Base-by-base conservation (phyloP, 2,797 vertebrate species). In the Garrulus glandarius region DNA sequence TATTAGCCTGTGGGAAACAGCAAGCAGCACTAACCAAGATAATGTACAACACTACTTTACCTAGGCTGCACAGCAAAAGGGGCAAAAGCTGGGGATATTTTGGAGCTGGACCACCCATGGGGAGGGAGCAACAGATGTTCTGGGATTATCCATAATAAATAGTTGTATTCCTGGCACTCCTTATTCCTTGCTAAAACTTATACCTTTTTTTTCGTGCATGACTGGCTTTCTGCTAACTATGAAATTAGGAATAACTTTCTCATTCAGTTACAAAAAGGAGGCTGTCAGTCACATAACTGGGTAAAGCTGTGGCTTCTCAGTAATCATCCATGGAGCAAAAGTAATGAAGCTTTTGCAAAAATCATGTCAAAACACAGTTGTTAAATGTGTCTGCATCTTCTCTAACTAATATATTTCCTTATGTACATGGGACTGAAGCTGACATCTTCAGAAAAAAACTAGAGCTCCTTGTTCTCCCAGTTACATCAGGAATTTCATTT, bases 111-210 rank as follows among this genome's bases (percentile, higher is more conserved):
- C 95, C 93, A 96, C 95, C 96, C 94, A 82, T 57, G 49, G 30
- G 70, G 84, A 92, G 61, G 69, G 49, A 94, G 85, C 50, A 95
- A 87, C 96, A 97, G 96, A 93, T 96, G 93, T 95, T 91, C 91
- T 75, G 60, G 94, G 93, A 95, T 93, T 93, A 94, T 69, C 79
- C 20, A 7, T 91, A 79, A 80, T 82, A 93, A 94, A 88, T 90
- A 95, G 92, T 67, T 92, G 43, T 96, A 80, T 90, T 85, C 43
- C 70, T 92, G 83, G 76, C 74, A 88, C 59, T 47, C 63, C 75
- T 87, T 72, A 76, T 84, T 92, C 63, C 11, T 46, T 87, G 30
- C 85, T 90, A 92, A 92, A 92, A 60, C n/a, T 22, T 93, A 24
- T 90, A 85, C 61, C 15, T 88, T 89, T 89, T 56, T 71, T 76